Evolutionary conservation across 2,113 vertebrate genomes (phyloP).

Genomic region (Amphilophus citrinellus): DNA sequence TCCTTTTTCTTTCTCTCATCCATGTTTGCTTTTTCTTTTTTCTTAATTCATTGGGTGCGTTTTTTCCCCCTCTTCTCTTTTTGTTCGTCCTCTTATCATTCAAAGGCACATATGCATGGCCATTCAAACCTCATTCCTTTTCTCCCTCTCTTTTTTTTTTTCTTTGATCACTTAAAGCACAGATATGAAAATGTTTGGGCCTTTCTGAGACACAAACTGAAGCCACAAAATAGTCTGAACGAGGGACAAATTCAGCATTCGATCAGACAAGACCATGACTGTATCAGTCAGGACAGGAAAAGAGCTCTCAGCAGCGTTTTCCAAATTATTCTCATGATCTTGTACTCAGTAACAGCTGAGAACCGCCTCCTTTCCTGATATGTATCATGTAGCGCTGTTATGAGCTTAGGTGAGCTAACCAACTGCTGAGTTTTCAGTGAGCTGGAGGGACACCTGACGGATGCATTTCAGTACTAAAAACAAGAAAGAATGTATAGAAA

Average conservation of each 20-base stretch:
- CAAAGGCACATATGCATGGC: background rate
- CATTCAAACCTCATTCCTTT: background rate
- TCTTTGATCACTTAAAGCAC: background rate
- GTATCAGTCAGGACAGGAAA: background rate
- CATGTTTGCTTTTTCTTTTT: background rate
- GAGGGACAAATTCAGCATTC: background rate
- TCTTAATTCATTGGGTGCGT: background rate
- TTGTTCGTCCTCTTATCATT: constrained; percentile 15
- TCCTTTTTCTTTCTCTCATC: constrained; percentile 33
- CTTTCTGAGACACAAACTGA: background rate
- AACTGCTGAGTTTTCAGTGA: background rate
- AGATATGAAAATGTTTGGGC: background rate
- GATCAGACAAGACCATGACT: background rate
- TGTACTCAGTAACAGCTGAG: background rate
- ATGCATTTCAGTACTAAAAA: background rate
- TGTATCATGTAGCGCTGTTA: background rate
- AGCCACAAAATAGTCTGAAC: background rate
- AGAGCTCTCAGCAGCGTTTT: background rate
- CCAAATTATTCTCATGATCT: background rate
- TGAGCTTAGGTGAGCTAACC: too few relatives aligned
- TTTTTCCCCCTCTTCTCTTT: background rate
- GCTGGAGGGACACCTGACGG: background rate
- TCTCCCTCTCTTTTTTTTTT: background rate
- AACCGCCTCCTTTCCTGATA: background rate
- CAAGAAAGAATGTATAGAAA: background rate